Base-by-base conservation (phyloP, 2,888 invertebrate genomes). In the Cataglyphis altisquamis region DNA sequence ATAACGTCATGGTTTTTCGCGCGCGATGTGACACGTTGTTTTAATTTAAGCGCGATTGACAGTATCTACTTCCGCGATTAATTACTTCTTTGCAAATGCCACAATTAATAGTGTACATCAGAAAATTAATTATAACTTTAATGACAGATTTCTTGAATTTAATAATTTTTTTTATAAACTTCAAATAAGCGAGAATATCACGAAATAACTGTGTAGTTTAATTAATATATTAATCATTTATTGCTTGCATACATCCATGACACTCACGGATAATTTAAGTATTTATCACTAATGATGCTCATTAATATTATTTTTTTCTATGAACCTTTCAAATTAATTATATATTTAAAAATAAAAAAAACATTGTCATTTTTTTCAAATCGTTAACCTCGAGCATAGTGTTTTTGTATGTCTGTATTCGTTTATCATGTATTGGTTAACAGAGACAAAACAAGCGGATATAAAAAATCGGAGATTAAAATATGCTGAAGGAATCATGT, bases 41-140 rank as follows among this genome's bases (percentile, higher is more conserved):
- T 52, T 67, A 73, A 62, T 63, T 52, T 5, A 18, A 12, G n/a
- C 82, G 82, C 21, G 52, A 2, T 52, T 55, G 18, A 10, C 18
- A 48, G 18, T 39, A 39, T 4, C n/a, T 62, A 60, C 12, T 1
- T 62, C 2, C 39, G n/a, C 25, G 29, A 86, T 86, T 89, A 87
- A 87, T 87, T 90, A 87, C 77, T 39, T 85, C 66, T 32, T 66
- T 21, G 74, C 66, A 81, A 86, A 82, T 85, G 84, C 87, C 86
- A 81, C 85, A 87, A 85, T 88, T 90, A 87, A 87, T 88, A 84
- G 68, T 60, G 36, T 62, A 77, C 82, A 86, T 84, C 55, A 55
- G 18, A 57, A 72, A 25, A 72, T 0, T 18, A 72, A 41, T 60
- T 60, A 45, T 3, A 29, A 45, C 15, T 10, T 32, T 10, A 57